Evolutionary conservation across 2,113 vertebrate genomes (phyloP).

Genomic region (Phaethornis superciliosus): DNA sequence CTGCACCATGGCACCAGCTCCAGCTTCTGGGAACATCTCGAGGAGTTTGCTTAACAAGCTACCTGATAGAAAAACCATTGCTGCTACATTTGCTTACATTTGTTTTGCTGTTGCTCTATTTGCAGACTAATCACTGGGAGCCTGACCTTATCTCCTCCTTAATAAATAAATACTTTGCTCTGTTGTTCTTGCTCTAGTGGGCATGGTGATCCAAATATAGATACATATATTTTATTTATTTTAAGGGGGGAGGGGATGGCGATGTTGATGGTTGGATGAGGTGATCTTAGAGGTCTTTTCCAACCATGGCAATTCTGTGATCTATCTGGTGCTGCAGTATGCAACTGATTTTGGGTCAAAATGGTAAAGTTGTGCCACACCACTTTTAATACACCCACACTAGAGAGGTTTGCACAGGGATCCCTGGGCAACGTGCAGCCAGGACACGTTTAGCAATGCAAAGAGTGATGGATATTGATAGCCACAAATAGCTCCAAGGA

Average conservation of each 20-base stretch:
- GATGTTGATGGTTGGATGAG: too few relatives aligned
- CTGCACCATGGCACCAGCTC: background rate
- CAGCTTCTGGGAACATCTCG: background rate
- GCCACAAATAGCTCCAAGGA: background rate
- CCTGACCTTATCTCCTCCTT: background rate
- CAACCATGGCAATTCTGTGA: background rate
- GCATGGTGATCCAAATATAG: too few relatives aligned
- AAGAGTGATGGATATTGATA: background rate
- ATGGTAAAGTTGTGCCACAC: background rate
- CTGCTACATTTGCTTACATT: background rate
- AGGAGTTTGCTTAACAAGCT: background rate
- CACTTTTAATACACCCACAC: background rate
- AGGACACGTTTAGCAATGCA: background rate
- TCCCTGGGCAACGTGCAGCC: background rate
- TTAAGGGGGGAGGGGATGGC: too few relatives aligned
- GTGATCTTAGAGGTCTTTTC: too few relatives aligned
- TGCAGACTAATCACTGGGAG: background rate
- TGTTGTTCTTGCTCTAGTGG: background rate
- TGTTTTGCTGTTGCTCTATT: background rate
- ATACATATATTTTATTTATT: too few relatives aligned
- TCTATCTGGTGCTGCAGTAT: background rate
- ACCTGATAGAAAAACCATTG: background rate
- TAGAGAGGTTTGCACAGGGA: background rate
- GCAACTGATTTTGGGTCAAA: background rate
- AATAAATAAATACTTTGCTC: conserved; percentile 28